These are phyloP conservation scores for Eristalis arbustorum DNA, from an alignment of 2,888 invertebrate genomes.

Conservation along the genomic window DNA sequence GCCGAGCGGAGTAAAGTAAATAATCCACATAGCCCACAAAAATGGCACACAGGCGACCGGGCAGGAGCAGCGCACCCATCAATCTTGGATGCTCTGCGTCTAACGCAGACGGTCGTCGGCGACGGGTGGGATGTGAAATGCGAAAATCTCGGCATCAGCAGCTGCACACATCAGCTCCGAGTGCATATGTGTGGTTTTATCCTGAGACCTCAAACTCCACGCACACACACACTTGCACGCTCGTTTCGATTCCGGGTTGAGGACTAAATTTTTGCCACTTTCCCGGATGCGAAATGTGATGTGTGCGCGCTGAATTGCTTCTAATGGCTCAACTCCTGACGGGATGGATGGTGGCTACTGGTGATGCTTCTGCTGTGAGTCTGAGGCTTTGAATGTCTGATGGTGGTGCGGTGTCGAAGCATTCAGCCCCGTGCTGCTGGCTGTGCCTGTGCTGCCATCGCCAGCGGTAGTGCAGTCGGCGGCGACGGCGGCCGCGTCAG, in stretches of 20 bases:
- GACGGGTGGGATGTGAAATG: constrained; percentile 32
- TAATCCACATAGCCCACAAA: constrained; percentile 69
- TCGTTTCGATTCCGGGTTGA: constrained; percentile 46
- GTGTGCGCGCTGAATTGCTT: constrained; percentile 13
- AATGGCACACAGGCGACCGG: constrained; percentile 50
- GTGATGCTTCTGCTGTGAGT: not conserved
- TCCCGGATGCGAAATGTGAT: not conserved
- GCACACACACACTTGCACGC: constrained; percentile 15
- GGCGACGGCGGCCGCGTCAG: not conserved
- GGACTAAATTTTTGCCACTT: constrained; percentile 64
- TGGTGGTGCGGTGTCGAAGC: not conserved
- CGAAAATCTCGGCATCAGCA: constrained; percentile 55
- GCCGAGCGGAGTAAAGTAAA: constrained; percentile 59
- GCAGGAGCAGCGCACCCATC: constrained; percentile 1
- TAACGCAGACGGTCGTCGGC: constrained; percentile 2
- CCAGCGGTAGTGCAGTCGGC: not conserved
- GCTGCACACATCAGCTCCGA: constrained; percentile 43
- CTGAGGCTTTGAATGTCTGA: not conserved
- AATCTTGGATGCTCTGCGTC: not conserved
- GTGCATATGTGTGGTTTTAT: constrained; percentile 68
- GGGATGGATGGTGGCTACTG: not conserved
- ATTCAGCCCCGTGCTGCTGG: not conserved
- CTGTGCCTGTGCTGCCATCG: not conserved
- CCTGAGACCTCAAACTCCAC: constrained; percentile 56
- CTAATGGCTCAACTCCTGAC: not conserved